Base-by-base conservation (phyloP, 2,888 invertebrate species). In the Oxystoma pomonae region DNA sequence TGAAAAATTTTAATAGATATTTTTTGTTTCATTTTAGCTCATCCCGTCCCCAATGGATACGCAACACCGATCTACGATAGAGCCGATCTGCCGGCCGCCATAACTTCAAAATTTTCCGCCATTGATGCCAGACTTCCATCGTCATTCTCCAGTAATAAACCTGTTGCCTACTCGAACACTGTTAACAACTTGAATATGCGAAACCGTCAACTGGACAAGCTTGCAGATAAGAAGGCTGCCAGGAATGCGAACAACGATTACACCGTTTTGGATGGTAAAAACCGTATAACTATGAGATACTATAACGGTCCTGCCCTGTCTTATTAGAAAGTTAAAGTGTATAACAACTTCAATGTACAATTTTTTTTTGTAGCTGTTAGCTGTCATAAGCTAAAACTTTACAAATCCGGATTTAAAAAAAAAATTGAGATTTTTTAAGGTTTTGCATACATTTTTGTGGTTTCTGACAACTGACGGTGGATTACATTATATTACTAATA, bases 261-360 rank as follows among this genome's bases (percentile, higher is more conserved):
- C 68, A 78, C 80, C 1, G 75, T 78, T 12, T 67, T 80, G 22
- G 72, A 78, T 22, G 80, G 79, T 12, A 63, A 35, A 17, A n/a
- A n/a, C n/a, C n/a, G n/a, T n/a, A n/a, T n/a, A n/a, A n/a, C n/a
- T n/a, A n/a, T n/a, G n/a, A n/a, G n/a, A n/a, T n/a, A n/a, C n/a
- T n/a, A n/a, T n/a, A n/a, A n/a, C n/a, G n/a, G n/a, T n/a, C n/a
- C n/a, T n/a, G n/a, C n/a, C n/a, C n/a, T n/a, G n/a, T n/a, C n/a
- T n/a, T n/a, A n/a, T n/a, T n/a, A n/a, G n/a, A n/a, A n/a, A n/a
- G n/a, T n/a, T n/a, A n/a, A n/a, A n/a, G n/a, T n/a, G n/a, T n/a
- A n/a, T n/a, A n/a, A n/a, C n/a, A n/a, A n/a, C n/a, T n/a, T n/a
- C n/a, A n/a, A n/a, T n/a, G n/a, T n/a, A n/a, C n/a, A n/a, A n/a